Evolutionary conservation across 1,140 invertebrate species (phyloP).

Genomic region (Schlechtendalia chinensis): DNA sequence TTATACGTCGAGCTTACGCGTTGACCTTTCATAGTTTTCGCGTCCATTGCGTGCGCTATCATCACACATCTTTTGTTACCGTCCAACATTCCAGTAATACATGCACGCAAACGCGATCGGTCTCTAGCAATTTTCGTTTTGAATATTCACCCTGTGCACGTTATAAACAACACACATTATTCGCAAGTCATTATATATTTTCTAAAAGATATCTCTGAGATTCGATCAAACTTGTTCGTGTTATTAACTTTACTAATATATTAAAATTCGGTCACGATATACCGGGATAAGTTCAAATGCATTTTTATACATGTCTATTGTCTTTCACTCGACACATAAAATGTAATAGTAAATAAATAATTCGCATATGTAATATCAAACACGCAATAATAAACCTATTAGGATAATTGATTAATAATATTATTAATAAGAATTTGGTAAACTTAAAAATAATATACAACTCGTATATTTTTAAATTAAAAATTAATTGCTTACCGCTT

Average conservation of each 20-base stretch:
- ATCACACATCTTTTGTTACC: background rate
- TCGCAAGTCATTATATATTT: background rate
- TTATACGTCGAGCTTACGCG: background rate
- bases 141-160: background rate
- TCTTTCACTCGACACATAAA: no score
- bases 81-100: background rate
- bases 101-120: background rate
- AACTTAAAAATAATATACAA: no score
- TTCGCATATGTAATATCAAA: no score
- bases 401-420: no score
- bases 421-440: no score
- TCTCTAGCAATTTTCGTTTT: background rate
- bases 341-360: no score
- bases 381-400: no score
- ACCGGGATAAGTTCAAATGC: background rate
- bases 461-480: no score
- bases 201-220: background rate
- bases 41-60: background rate
- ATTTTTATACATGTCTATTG: no score
- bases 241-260: background rate
- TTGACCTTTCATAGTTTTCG: conserved; percentile 7
- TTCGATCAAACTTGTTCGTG: background rate
- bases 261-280: background rate
- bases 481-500: no score
- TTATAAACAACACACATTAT: background rate